Evolutionary conservation across 1,140 invertebrate genomes (phyloP).

Genomic region (Pogonognathellus flavescens): DNA sequence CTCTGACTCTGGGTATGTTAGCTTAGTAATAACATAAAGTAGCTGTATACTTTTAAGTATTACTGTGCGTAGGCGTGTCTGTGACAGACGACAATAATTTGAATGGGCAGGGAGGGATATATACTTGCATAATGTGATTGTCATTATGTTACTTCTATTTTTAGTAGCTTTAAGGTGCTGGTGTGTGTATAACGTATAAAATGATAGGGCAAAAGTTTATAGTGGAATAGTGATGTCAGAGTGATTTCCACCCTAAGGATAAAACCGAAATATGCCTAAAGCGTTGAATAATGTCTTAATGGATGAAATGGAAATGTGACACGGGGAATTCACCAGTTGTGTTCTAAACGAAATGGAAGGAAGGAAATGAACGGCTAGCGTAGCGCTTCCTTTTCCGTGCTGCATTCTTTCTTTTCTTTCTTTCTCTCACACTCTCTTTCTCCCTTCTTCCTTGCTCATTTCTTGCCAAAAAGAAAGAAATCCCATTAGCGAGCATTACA

Average conservation of each 20-base stretch:
- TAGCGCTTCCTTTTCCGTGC: not conserved
- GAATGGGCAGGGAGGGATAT: not conserved
- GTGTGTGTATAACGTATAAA: not conserved
- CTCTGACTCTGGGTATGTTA: no score
- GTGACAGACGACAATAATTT: no score
- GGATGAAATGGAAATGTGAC: constrained; percentile 52
- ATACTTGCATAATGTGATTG: not conserved
- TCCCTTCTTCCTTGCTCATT: not conserved
- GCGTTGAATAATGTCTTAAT: constrained; percentile 48
- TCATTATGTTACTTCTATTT: not conserved
- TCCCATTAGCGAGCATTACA: constrained; percentile 31
- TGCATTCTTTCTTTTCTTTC: not conserved
- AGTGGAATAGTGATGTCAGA: not conserved
- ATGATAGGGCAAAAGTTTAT: not conserved
- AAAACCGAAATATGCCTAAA: constrained; percentile 26
- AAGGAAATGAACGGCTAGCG: constrained; percentile 37
- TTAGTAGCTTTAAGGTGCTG: not conserved
- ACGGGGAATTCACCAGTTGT: constrained; percentile 22
- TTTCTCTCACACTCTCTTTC: not conserved
- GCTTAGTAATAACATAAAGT: no score
- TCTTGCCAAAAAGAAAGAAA: constrained; percentile 49
- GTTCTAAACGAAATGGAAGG: not conserved
- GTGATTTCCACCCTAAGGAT: constrained; percentile 17
- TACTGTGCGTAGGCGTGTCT: no score
- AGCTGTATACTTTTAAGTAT: no score